phyloP scores from a whole-genome alignment of 2,888 invertebrate genomes.

The Leucania comma region DNA sequence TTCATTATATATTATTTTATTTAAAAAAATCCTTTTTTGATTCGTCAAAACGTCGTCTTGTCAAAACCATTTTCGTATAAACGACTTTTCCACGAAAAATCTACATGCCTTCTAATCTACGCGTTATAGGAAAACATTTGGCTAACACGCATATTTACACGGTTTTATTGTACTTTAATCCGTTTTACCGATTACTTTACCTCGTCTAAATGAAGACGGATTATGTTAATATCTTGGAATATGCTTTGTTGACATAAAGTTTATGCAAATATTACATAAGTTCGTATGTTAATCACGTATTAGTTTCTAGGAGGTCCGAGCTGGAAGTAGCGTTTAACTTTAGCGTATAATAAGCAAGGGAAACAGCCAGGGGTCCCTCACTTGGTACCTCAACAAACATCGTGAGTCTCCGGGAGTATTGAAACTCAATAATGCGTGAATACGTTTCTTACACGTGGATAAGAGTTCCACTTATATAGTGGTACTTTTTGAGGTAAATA shows the following conservation, averaged over 20 bases:
- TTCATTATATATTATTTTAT: no score
- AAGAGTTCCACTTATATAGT: neutral
- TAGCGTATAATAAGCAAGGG: conserved; percentile 34
- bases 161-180: conserved; percentile 47
- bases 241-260: conserved; percentile 58
- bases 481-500: conserved; percentile 16
- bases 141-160: conserved; percentile 45
- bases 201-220: conserved; percentile 63
- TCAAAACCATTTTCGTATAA: conserved; percentile 21
- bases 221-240: conserved; percentile 64
- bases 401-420: conserved; percentile 8
- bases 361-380: conserved; percentile 29
- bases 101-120: conserved; percentile 19
- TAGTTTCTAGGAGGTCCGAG: conserved; percentile 52
- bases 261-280: conserved; percentile 64
- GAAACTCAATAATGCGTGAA: conserved; percentile 33
- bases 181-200: conserved; percentile 47
- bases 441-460: conserved; percentile 31
- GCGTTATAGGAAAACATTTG: conserved; percentile 40
- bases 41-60: no score
- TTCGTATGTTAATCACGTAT: conserved; percentile 60
- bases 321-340: conserved; percentile 13
- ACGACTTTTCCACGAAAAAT: conserved; percentile 23
- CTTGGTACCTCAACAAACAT: conserved; percentile 3
- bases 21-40: no score